These are phyloP conservation scores for Cotesia chilonis DNA, from an alignment of 1,140 invertebrate species.

Conservation along the genomic window DNA sequence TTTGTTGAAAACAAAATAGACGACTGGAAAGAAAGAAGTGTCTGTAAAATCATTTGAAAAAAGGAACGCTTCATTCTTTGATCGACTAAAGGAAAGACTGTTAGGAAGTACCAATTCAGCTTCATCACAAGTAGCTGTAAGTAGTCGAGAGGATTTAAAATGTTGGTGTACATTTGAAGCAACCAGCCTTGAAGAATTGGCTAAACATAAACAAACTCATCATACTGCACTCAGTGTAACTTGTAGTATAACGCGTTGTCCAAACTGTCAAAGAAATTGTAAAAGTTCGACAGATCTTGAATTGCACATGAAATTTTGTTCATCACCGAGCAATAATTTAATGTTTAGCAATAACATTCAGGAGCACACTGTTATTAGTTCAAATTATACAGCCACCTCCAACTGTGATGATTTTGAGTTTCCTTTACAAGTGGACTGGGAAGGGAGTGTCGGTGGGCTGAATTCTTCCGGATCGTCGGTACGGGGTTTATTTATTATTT, in stretches of 20 bases:
- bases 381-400: constrained; percentile 48
- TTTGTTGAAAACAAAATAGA: not conserved
- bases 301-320: constrained; percentile 77
- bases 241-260: constrained; percentile 80
- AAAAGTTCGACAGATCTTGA: constrained; percentile 81
- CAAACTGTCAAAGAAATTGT: constrained; percentile 84
- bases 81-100: constrained; percentile 80
- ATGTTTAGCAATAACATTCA: constrained; percentile 44
- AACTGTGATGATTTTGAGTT: constrained; percentile 57
- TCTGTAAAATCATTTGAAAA: constrained; percentile 66
- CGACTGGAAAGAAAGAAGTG: constrained; percentile 48
- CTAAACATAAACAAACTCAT: constrained; percentile 58
- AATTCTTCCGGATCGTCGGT: constrained; percentile 57
- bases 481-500: constrained; percentile 43
- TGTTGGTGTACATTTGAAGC: constrained; percentile 64
- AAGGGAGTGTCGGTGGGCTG: constrained; percentile 48
- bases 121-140: constrained; percentile 61
- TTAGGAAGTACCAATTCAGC: constrained; percentile 64
- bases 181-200: constrained; percentile 53
- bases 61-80: constrained; percentile 82
- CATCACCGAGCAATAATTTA: constrained; percentile 62
- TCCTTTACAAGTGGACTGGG: constrained; percentile 58
- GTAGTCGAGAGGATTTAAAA: constrained; percentile 57
- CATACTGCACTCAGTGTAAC: constrained; percentile 61
- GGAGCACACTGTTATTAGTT: constrained; percentile 46